Evolutionary conservation across 2,797 vertebrate species (phyloP).

Genomic region (Lepidocolaptes lacrymiger): DNA sequence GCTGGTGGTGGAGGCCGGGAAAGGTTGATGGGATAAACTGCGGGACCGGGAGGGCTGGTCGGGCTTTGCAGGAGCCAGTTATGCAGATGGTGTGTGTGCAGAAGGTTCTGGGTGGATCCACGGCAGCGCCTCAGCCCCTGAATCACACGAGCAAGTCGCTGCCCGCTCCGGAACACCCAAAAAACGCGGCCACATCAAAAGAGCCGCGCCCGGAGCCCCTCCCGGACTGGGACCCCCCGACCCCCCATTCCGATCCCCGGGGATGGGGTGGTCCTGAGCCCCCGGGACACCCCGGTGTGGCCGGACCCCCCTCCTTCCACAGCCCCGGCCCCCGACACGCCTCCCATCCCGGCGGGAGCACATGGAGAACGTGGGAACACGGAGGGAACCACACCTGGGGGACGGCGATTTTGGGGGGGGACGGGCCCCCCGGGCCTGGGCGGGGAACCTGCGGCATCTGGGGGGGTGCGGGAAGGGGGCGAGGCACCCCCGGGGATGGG

Average conservation of each 20-base stretch:
- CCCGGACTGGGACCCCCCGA: neutral
- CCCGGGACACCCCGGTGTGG: no score
- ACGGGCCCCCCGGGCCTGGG: fast-evolving
- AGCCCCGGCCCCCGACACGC: neutral
- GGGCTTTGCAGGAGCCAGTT: neutral
- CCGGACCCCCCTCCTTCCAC: neutral
- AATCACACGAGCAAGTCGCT: neutral
- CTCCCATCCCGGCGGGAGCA: neutral
- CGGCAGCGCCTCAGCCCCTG: neutral
- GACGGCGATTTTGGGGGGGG: no score
- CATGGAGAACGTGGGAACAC: neutral
- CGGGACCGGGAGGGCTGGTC: neutral
- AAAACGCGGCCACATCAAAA: neutral
- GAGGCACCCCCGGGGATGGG: no score
- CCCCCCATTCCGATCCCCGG: neutral
- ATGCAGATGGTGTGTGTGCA: constrained; percentile 7
- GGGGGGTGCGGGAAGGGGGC: no score
- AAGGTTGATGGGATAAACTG: neutral
- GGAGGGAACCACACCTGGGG: neutral
- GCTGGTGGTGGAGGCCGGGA: neutral
- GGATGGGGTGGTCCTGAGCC: neutral
- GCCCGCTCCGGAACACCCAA: neutral
- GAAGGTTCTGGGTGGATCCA: constrained; percentile 62
- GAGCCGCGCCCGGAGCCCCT: fast-evolving
- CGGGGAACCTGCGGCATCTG: no score